Evolutionary conservation across 2,113 vertebrate species (phyloP).

Genomic region (Laticauda colubrina): DNA sequence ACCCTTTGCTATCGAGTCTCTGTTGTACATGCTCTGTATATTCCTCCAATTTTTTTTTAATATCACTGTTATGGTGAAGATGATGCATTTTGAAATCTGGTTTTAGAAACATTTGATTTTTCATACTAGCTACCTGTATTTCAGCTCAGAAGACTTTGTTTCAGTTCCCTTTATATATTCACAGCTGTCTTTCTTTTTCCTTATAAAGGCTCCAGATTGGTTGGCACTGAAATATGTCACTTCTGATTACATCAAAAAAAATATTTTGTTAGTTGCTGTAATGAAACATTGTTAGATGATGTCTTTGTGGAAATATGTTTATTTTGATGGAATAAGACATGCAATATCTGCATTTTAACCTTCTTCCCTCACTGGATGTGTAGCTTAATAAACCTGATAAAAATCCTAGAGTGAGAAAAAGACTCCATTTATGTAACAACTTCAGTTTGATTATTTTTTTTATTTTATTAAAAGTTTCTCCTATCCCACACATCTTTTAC

Average conservation of each 20-base stretch:
- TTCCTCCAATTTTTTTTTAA: slow-evolving; percentile 37
- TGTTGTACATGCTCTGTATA: slow-evolving; percentile 16
- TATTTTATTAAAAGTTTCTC: background rate
- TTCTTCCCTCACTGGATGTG: slow-evolving; percentile 3
- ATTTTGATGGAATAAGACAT: slow-evolving; percentile 30
- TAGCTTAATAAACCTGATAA: slow-evolving; percentile 19
- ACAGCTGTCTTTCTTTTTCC: slow-evolving; percentile 1
- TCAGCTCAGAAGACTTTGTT: slow-evolving; percentile 37
- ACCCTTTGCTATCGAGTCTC: slow-evolving; percentile 7
- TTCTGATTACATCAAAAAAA: slow-evolving; percentile 41
- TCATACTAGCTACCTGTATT: slow-evolving; percentile 48
- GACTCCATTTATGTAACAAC: background rate
- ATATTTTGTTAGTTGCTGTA: slow-evolving; percentile 19
- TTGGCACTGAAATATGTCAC: slow-evolving; percentile 28
- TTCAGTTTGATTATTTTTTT: background rate
- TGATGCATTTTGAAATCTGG: slow-evolving; percentile 49
- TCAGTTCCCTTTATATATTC: background rate
- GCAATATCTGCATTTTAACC: background rate
- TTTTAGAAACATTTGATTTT: slow-evolving; percentile 41
- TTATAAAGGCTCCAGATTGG: slow-evolving; percentile 44
- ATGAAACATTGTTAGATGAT: slow-evolving; percentile 32
- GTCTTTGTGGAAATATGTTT: slow-evolving; percentile 30
- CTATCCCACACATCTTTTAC: background rate
- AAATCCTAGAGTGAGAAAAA: background rate
- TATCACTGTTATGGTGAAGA: slow-evolving; percentile 3